These are phyloP conservation scores for Acleris emargana DNA, from an alignment of 2,888 invertebrate species.

Conservation along the genomic window DNA sequence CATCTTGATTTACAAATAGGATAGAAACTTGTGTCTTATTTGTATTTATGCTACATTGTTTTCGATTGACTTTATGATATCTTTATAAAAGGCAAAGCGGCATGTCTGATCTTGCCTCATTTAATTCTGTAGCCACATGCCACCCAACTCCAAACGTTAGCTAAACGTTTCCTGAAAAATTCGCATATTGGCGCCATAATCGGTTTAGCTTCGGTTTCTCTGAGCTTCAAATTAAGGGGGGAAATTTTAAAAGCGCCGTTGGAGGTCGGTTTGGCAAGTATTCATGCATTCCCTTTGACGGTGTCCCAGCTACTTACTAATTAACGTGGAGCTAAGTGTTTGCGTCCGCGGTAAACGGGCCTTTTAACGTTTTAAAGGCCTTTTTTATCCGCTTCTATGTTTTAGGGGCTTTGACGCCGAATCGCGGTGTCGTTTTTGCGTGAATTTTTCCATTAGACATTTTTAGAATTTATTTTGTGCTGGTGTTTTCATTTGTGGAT, in stretches of 20 bases:
- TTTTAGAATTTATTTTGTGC: constrained; percentile 38
- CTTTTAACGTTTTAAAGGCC: constrained; percentile 81
- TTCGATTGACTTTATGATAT: not conserved
- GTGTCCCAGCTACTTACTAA: constrained; percentile 81
- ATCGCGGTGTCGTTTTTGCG: constrained; percentile 73
- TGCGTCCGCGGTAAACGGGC: constrained; percentile 83
- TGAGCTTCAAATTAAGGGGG: constrained; percentile 74
- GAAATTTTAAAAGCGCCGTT: constrained; percentile 79
- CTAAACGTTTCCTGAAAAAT: constrained; percentile 62
- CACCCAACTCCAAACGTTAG: constrained; percentile 43
- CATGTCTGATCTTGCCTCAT: constrained; percentile 1
- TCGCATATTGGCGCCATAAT: constrained; percentile 77
- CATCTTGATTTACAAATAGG: too few relatives aligned
- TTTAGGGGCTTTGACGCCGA: constrained; percentile 75
- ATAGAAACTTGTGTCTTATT: too few relatives aligned
- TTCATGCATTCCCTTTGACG: constrained; percentile 84
- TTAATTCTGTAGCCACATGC: constrained; percentile 24
- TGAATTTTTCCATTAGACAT: constrained; percentile 67
- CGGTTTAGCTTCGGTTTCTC: constrained; percentile 79
- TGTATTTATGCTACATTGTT: not conserved
- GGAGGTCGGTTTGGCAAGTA: constrained; percentile 76
- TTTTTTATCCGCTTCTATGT: constrained; percentile 67
- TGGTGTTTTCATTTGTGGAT: constrained; percentile 7
- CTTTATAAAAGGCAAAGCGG: constrained; percentile 7
- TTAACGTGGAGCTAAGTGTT: constrained; percentile 82